A percentile compares a stretch with the other conserved stretches of the same genome.
Evolutionary conservation across 2,113 vertebrate genomes (phyloP).

Genomic region (Synchiropus splendidus): DNA sequence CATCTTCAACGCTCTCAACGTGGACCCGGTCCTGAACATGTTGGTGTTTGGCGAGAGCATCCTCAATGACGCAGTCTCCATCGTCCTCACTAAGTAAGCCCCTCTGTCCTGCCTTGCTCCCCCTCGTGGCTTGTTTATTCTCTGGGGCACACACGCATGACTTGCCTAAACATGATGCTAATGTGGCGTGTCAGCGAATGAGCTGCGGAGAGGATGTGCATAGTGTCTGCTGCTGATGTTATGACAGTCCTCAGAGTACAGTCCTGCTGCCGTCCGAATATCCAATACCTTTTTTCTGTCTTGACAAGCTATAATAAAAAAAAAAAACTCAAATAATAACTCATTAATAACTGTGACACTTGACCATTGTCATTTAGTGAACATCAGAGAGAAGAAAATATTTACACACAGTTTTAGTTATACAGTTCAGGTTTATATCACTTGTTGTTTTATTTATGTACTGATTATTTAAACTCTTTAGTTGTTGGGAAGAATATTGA

Average conservation of each 20-base stretch:
- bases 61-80: conserved; percentile 95
- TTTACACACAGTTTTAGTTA: no score
- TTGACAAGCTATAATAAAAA: no score
- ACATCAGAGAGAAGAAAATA: no score
- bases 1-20: conserved; percentile 96
- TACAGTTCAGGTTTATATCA: no score
- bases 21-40: conserved; percentile 98
- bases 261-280: no score
- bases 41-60: conserved; percentile 98
- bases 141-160: not conserved
- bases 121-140: not conserved
- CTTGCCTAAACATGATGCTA: conserved; percentile 1
- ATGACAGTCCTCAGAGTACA: not conserved
- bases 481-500: no score
- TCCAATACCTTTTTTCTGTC: no score
- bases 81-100: conserved; percentile 93
- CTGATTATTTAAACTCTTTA: no score
- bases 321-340: no score
- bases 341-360: no score
- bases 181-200: conserved; percentile 2
- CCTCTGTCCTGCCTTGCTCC: not conserved
- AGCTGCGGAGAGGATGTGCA: not conserved
- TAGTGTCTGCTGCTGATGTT: conserved; percentile 1
- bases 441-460: no score
- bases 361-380: no score